phyloP scores from a whole-genome alignment of 2,888 invertebrate genomes.

The Linnaemya vulpina region DNA sequence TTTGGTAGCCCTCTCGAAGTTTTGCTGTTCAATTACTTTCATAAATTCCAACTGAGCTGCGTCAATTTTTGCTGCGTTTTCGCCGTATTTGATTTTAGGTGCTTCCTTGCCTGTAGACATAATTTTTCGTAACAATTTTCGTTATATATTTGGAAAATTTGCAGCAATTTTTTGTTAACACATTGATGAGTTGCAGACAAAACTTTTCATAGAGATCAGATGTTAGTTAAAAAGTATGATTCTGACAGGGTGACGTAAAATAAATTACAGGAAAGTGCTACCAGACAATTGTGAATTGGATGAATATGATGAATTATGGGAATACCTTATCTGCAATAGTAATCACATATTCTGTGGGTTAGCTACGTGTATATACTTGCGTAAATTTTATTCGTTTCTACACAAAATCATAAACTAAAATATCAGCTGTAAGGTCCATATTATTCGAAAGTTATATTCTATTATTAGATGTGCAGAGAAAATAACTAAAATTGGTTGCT shows the following conservation, averaged over 20 bases:
- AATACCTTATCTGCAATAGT: no score
- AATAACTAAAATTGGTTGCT: no score
- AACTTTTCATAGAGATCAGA: conserved; percentile 16
- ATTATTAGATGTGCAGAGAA: no score
- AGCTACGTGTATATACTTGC: no score
- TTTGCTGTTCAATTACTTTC: conserved; percentile 90
- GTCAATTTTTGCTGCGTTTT: conserved; percentile 83
- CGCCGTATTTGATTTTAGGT: conserved; percentile 81
- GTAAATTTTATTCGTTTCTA: no score
- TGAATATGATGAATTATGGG: no score
- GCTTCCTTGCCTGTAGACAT: conserved; percentile 78
- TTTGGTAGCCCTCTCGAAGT: conserved; percentile 88
- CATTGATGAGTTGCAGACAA: conserved; percentile 11
- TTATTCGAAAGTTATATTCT: no score
- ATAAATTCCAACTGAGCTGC: conserved; percentile 90
- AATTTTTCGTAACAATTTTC: conserved; percentile 65
- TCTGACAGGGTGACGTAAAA: conserved; percentile 6
- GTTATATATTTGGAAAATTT: conserved; percentile 36
- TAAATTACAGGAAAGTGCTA: neutral
- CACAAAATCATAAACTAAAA: no score
- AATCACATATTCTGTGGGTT: no score
- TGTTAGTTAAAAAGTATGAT: neutral
- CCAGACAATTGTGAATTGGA: neutral
- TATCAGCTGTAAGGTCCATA: no score
- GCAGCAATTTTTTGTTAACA: conserved; percentile 41